phyloP scores from a whole-genome alignment of 2,888 invertebrate genomes.

The Leptopilina drosophilae region DNA sequence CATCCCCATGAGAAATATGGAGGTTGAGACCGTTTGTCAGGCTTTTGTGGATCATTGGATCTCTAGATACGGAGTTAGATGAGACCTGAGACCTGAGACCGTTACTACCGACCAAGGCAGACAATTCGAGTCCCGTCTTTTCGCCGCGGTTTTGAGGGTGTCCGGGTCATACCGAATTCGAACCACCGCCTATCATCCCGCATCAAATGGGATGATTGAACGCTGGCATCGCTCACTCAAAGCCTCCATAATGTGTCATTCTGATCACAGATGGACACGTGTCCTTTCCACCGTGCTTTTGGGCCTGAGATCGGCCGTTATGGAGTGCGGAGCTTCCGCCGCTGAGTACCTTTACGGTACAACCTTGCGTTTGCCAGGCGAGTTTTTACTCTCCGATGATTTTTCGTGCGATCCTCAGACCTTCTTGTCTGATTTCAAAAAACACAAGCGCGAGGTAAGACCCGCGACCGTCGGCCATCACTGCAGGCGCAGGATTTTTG shows the following conservation, averaged over 20 bases:
- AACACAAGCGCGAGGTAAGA: background rate
- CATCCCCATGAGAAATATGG: background rate
- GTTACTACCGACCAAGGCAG: background rate
- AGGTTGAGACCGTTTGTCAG: background rate
- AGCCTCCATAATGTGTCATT: background rate
- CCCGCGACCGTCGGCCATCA: background rate
- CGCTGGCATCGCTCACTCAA: background rate
- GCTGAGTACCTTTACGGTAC: background rate
- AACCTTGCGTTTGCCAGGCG: background rate
- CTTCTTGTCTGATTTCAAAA: background rate
- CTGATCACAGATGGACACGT: background rate
- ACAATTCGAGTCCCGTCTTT: background rate
- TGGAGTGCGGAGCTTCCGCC: background rate
- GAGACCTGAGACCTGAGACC: no score
- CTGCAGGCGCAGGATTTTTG: background rate
- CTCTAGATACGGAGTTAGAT: background rate
- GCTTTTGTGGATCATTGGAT: background rate
- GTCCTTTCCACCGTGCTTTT: background rate
- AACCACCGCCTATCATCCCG: conserved; percentile 10
- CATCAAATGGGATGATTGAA: background rate
- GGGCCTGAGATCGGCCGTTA: background rate
- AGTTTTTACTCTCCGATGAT: background rate
- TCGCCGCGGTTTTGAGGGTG: background rate
- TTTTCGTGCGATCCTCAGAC: background rate
- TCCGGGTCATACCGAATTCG: background rate